These are phyloP conservation scores for Corvus moneduloides DNA, from an alignment of 2,113 vertebrate genomes.

Conservation along the genomic window DNA sequence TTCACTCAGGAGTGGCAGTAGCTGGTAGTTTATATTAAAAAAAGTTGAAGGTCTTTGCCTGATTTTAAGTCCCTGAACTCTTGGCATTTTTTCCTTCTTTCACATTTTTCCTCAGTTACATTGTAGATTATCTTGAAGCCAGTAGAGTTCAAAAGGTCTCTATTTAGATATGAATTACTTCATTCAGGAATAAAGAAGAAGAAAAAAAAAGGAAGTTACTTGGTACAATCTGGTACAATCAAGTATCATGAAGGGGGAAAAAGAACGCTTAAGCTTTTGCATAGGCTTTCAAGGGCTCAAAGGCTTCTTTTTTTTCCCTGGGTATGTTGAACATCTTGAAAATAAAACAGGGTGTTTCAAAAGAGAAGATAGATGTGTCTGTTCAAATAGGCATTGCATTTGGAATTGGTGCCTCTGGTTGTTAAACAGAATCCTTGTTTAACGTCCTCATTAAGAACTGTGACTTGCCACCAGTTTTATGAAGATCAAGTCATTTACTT, in stretches of 20 bases:
- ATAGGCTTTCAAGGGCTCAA: not conserved
- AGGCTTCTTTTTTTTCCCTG: not conserved
- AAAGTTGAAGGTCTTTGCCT: not conserved
- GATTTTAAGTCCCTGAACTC: not conserved
- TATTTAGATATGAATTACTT: constrained; percentile 24
- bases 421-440: constrained; percentile 69
- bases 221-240: constrained; percentile 28
- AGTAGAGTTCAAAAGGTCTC: not conserved
- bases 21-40: not conserved
- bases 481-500: constrained; percentile 74
- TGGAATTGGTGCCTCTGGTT: constrained; percentile 46
- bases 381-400: constrained; percentile 19
- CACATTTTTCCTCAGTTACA: not conserved
- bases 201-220: not conserved
- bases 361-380: not conserved
- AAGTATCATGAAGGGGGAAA: not conserved
- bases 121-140: not conserved
- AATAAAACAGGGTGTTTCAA: constrained; percentile 10
- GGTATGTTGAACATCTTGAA: constrained; percentile 9
- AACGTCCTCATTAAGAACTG: constrained; percentile 70
- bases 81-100: not conserved
- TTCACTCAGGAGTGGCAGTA: not conserved
- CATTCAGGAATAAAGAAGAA: not conserved
- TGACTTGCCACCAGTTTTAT: constrained; percentile 61
- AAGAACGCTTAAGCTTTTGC: not conserved